Evolutionary conservation across 2,888 invertebrate genomes (phyloP).

Genomic region (Sycophila texana): DNA sequence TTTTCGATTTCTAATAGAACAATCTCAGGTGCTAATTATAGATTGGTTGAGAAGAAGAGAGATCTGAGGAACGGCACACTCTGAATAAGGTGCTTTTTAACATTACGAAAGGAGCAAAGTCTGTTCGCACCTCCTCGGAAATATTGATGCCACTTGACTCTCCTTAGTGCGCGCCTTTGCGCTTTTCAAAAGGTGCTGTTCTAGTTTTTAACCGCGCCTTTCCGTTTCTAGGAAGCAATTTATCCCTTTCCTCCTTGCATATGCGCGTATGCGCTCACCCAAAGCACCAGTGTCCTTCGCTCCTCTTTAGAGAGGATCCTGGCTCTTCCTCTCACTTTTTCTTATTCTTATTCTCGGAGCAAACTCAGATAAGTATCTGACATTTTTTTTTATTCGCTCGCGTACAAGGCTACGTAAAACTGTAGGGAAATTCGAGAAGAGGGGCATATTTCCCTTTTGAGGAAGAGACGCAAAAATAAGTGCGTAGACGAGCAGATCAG

Average conservation of each 20-base stretch:
- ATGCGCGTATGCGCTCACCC: not conserved
- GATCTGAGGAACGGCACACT: too few relatives aligned
- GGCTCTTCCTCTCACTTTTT: slow-evolving; percentile 23
- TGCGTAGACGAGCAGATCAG: not conserved
- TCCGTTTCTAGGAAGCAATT: slow-evolving; percentile 49
- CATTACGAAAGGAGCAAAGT: not conserved
- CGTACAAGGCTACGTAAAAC: too few relatives aligned
- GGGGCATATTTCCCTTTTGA: not conserved
- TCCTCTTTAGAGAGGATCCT: too few relatives aligned
- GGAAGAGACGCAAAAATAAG: not conserved
- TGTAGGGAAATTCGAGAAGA: too few relatives aligned
- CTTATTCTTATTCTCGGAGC: not conserved
- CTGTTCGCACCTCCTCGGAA: not conserved
- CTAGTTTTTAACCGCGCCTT: slow-evolving; percentile 53
- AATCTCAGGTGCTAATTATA: too few relatives aligned
- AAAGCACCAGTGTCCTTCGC: not conserved
- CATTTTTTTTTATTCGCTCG: too few relatives aligned
- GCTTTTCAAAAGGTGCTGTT: slow-evolving; percentile 43
- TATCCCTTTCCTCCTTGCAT: slow-evolving; percentile 35
- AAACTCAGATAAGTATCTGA: too few relatives aligned
- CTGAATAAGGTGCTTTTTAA: too few relatives aligned
- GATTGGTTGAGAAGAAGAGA: too few relatives aligned
- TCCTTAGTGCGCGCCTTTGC: not conserved
- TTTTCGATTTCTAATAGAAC: not conserved
- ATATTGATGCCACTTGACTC: slow-evolving; percentile 4